Conservation (phyloP, 2,113 vertebrate species). For the Muscicapa adusta region DNA sequence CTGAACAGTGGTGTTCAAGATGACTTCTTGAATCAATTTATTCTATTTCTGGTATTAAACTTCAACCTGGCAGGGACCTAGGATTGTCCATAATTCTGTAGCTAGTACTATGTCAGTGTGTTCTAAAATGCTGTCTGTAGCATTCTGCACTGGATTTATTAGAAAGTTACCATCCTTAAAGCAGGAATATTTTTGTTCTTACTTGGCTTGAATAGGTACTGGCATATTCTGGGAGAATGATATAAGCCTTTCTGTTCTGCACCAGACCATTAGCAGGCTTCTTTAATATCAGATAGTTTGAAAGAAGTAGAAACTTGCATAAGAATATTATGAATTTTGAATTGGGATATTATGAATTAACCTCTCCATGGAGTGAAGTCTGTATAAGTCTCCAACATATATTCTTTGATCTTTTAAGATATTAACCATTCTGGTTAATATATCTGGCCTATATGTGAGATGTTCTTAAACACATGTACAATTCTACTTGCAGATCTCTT, state of each 20-base stretch:
- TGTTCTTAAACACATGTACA: not conserved
- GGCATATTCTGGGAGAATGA: not conserved
- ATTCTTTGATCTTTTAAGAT: not conserved
- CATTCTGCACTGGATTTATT: conserved; percentile 44
- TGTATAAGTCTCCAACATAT: not conserved
- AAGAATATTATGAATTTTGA: not conserved
- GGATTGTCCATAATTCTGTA: conserved; percentile 35
- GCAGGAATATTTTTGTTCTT: not conserved
- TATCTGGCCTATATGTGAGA: not conserved
- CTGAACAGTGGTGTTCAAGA: conserved; percentile 45
- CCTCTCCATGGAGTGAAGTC: not conserved
- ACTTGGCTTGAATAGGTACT: not conserved
- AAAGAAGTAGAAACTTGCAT: not conserved
- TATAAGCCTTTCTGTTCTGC: not conserved
- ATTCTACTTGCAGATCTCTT: not conserved
- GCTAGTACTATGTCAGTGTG: conserved; percentile 31
- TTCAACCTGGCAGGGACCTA: conserved; percentile 32
- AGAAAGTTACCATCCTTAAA: not conserved
- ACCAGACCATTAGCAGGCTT: not conserved
- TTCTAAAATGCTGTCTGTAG: conserved; percentile 46
- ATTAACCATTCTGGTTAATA: not conserved
- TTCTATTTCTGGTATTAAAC: conserved; percentile 63
- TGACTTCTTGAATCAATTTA: conserved; percentile 66
- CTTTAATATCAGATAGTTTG: not conserved
- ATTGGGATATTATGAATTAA: not conserved